Evolutionary conservation across 2,888 invertebrate species (phyloP), one percentile per base, ranked within the genome.

Genomic region (Coenonympha glycerion): DNA sequence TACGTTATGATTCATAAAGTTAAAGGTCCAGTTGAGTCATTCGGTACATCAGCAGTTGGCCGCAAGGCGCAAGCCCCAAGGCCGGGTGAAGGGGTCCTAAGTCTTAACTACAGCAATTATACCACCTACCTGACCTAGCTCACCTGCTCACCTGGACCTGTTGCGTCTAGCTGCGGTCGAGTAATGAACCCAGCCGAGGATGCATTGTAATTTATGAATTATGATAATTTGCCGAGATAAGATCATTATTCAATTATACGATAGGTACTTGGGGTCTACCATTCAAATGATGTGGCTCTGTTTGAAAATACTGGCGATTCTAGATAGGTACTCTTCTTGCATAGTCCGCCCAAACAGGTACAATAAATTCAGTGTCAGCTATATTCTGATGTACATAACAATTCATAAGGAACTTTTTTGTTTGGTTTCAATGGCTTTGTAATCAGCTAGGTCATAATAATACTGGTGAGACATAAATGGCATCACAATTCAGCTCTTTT

Each of bases 41-140:
- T 37, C 28, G 18, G 11, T 36, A 31, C 53, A 47, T 67, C 66
- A 66, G n/a, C n/a, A n/a, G n/a, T n/a, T n/a, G n/a, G n/a, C 65
- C 66, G 71, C 71, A 71, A 68, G 61, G 68, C 66, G 46, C 39
- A 68, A 61, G 68, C 66, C 47, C 39, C 64, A 71, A 73, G 76
- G 79, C 73, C 63, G 65, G 62, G 80, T 73, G 79, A 80, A 79
- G 80, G 79, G 79, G 71, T 59, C 34, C 65, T 71, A 76, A 77
- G 71, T 59, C 34, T 65, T 71, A 76, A 77, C 80, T 80, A 79
- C 67, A 50, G 60, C 64, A 70, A 77, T 79, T 76, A 78, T 59
- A 47, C 40, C 16, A 47, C 44, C 21, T 45, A 22, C 42, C 47
- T 50, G 56, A 54, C 58, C 58, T 57, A 55, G 56, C 46, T 50